A percentile compares a stretch with the other conserved stretches of the same genome.
Evolutionary conservation across 2,888 invertebrate species (phyloP).

Genomic region (Catonia carolina): DNA sequence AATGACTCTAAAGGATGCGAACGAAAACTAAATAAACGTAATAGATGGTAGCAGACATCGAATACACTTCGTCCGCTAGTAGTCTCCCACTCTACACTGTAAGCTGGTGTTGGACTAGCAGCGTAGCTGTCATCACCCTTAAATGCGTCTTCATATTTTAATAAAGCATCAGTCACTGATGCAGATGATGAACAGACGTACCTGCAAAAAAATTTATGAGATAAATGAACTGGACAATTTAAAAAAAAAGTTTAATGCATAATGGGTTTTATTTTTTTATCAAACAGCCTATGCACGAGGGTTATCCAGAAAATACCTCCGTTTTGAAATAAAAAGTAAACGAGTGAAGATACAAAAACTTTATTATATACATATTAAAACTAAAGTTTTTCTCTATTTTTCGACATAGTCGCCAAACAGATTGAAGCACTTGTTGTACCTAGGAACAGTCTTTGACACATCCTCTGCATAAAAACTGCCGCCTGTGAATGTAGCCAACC

Average conservation of each 20-base stretch:
- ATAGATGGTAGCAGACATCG: constrained; percentile 76
- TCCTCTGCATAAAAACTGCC: no score
- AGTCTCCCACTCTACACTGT: constrained; percentile 38
- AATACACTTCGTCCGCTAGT: constrained; percentile 39
- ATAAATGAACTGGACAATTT: neutral
- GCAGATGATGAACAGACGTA: constrained; percentile 63
- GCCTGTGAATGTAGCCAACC: no score
- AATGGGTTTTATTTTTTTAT: neutral
- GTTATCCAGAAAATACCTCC: no score
- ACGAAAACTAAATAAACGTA: constrained; percentile 65
- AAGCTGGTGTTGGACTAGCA: constrained; percentile 40
- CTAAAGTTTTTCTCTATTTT: no score
- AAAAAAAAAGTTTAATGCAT: neutral
- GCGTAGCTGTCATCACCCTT: constrained; percentile 42
- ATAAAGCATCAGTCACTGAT: constrained; percentile 63
- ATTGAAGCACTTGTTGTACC: no score
- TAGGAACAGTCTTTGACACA: constrained; percentile 17
- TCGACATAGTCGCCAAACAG: no score
- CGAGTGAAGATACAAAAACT: no score
- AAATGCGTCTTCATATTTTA: constrained; percentile 65
- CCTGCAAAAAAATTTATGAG: no score
- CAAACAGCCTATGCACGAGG: neutral
- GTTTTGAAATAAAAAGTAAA: no score
- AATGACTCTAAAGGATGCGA: constrained; percentile 58
- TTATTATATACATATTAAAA: no score